A percentile compares a stretch with the other conserved stretches of the same genome.
Evolutionary conservation across 2,888 invertebrate genomes (phyloP).

Genomic region (Patella pellucida): DNA sequence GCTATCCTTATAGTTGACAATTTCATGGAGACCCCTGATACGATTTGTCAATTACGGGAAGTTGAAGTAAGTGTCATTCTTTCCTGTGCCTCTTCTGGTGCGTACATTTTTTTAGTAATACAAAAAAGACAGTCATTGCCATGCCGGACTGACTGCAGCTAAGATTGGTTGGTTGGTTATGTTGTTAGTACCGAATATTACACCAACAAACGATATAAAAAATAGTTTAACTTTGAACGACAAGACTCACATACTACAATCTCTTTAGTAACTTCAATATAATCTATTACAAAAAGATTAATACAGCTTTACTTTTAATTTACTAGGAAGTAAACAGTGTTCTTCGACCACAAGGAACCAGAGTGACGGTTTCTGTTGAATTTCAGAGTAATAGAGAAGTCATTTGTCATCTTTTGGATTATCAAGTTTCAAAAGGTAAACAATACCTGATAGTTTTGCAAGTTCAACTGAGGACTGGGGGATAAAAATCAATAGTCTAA

Average conservation of each 20-base stretch:
- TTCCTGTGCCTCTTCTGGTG: too few relatives aligned
- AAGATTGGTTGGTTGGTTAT: too few relatives aligned
- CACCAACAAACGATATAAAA: too few relatives aligned
- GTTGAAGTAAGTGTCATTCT: too few relatives aligned
- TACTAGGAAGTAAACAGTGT: constrained; percentile 15
- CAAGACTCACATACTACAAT: background rate
- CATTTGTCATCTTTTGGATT: constrained; percentile 18
- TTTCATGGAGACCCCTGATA: constrained; percentile 20
- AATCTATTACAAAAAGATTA: background rate
- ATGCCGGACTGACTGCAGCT: too few relatives aligned
- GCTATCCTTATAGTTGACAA: constrained; percentile 18
- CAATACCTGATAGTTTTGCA: background rate
- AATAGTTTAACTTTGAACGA: too few relatives aligned
- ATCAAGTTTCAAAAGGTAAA: constrained; percentile 17
- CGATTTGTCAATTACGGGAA: constrained; percentile 7
- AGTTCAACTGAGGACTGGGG: too few relatives aligned
- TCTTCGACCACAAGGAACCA: background rate
- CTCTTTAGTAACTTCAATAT: background rate
- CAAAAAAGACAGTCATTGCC: too few relatives aligned
- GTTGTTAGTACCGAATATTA: too few relatives aligned
- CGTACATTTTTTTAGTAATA: too few relatives aligned
- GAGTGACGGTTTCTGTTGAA: constrained; percentile 14
- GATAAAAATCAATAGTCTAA: too few relatives aligned
- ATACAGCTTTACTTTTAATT: background rate
- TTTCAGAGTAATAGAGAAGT: constrained; percentile 23